phyloP scores from a whole-genome alignment of 2,888 invertebrate genomes.

The Microctonus brassicae region DNA sequence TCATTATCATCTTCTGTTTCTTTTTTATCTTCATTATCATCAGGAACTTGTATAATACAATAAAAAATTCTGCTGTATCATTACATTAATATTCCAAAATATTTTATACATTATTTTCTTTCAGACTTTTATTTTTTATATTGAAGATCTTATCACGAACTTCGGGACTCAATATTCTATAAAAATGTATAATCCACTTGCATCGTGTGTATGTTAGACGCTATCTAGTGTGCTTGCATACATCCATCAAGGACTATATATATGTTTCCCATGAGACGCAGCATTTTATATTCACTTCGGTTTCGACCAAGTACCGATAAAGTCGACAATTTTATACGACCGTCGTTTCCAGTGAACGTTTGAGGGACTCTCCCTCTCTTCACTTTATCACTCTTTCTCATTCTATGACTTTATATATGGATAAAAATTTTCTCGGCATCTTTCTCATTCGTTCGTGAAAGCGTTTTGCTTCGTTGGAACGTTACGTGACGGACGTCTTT shows the following conservation, averaged over 20 bases:
- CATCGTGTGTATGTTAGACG: conserved; percentile 18
- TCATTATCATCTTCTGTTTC: too few relatives aligned
- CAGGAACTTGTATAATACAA: too few relatives aligned
- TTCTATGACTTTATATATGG: conserved; percentile 16
- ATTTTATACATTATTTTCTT: too few relatives aligned
- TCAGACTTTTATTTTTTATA: not conserved
- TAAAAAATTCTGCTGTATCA: too few relatives aligned
- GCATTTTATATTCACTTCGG: conserved; percentile 55
- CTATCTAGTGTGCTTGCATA: conserved; percentile 17
- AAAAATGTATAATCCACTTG: conserved; percentile 15
- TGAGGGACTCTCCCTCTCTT: conserved; percentile 25
- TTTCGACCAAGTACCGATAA: conserved; percentile 52
- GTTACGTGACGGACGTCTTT: conserved; percentile 43
- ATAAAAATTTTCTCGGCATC: conserved; percentile 30
- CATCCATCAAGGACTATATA: conserved; percentile 38
- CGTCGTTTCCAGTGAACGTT: conserved; percentile 39
- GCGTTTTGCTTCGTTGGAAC: conserved; percentile 23
- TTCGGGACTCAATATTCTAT: not conserved
- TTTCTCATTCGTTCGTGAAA: conserved; percentile 31
- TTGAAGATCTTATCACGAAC: not conserved
- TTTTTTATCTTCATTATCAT: too few relatives aligned
- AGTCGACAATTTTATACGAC: conserved; percentile 52
- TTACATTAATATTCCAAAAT: too few relatives aligned
- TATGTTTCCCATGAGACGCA: conserved; percentile 42
- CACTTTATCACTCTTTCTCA: conserved; percentile 3